phyloP scores from a whole-genome alignment of 2,888 invertebrate genomes.

The Adelognathus sp. region DNA sequence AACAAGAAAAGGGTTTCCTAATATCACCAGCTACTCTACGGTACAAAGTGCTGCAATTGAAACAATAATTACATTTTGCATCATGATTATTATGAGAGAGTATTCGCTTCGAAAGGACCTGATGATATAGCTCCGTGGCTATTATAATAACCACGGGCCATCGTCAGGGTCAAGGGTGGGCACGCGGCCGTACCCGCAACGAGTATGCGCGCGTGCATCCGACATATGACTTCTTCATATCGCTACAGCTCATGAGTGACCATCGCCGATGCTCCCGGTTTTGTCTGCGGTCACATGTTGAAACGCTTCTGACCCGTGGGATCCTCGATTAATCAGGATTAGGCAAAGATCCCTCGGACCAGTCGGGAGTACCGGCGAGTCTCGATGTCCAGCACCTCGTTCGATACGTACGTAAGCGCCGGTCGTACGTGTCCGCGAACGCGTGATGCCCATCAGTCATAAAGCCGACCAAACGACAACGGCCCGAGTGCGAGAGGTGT shows the following conservation, averaged over 20 bases:
- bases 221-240: conserved; percentile 24
- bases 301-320: conserved; percentile 58
- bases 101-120: neutral
- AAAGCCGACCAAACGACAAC: conserved; percentile 53
- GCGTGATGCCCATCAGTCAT: conserved; percentile 76
- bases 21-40: too few species aligned
- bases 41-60: neutral
- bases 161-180: conserved; percentile 16
- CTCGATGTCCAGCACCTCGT: conserved; percentile 51
- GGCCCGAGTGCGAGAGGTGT: conserved; percentile 25
- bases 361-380: conserved; percentile 55
- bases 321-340: conserved; percentile 78
- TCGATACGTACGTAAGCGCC: conserved; percentile 49
- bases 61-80: neutral
- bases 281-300: conserved; percentile 10
- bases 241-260: conserved; percentile 26
- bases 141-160: conserved; percentile 2
- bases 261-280: conserved; percentile 41
- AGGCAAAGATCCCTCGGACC: conserved; percentile 68
- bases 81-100: neutral
- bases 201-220: conserved; percentile 18
- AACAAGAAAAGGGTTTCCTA: too few species aligned
- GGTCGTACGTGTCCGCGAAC: conserved; percentile 61
- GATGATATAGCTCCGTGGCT: neutral
- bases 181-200: conserved; percentile 11